Evolutionary conservation across 2,797 vertebrate species (phyloP).

Genomic region (Pristis pectinata): DNA sequence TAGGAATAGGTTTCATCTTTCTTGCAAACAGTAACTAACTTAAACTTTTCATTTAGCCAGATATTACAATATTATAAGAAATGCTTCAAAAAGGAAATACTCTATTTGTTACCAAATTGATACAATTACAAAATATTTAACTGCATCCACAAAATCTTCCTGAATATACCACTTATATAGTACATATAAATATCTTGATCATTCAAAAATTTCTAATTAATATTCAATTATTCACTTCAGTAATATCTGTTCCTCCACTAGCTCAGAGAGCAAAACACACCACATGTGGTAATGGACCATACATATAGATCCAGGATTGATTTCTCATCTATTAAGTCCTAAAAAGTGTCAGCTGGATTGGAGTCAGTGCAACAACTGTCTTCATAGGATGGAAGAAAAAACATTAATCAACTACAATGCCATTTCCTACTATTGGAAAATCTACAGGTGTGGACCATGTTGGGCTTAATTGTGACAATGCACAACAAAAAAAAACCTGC

Average conservation of each 20-base stretch:
- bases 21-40: constrained; percentile 17
- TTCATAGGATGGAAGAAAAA: not conserved
- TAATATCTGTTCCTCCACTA: not conserved
- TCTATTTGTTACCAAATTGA: not conserved
- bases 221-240: not conserved
- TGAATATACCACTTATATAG: not conserved
- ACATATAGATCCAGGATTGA: too few species aligned
- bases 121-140: not conserved
- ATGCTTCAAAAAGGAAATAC: not conserved
- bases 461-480: not conserved
- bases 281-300: not conserved
- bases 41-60: not conserved
- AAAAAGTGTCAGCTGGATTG: not conserved
- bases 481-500: not conserved
- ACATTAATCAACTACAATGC: not conserved
- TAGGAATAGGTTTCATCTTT: not conserved
- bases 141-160: not conserved
- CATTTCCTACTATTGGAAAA: not conserved
- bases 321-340: not conserved
- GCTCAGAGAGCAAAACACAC: not conserved
- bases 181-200: not conserved
- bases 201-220: not conserved
- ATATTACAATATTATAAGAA: not conserved
- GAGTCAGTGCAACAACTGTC: not conserved
- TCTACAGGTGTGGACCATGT: not conserved